Conservation (phyloP, 2,888 invertebrate genomes). For the Hartigia nigra region DNA sequence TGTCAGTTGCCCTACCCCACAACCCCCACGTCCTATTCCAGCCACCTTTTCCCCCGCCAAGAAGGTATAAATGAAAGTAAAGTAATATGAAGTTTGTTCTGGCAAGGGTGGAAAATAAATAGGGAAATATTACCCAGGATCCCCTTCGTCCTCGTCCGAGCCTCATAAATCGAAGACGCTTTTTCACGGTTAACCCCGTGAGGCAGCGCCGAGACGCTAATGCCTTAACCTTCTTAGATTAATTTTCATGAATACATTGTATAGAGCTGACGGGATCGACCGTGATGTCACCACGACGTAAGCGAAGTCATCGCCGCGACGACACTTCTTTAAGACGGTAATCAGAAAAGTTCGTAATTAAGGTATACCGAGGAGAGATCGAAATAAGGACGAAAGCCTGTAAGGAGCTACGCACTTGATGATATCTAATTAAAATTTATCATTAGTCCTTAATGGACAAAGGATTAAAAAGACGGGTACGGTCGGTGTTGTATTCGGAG, state of each 20-base stretch:
- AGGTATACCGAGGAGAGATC: constrained; percentile 5
- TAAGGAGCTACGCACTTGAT: constrained; percentile 10
- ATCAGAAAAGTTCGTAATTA: constrained; percentile 18
- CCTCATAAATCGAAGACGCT: neutral
- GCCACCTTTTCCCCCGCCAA: neutral
- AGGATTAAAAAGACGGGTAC: neutral
- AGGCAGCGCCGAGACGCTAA: neutral
- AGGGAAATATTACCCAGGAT: neutral
- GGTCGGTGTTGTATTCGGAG: too few relatives aligned
- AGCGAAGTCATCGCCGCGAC: neutral
- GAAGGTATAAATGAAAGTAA: neutral
- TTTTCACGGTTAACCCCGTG: neutral
- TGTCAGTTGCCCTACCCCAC: neutral
- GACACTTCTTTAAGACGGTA: neutral
- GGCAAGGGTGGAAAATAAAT: neutral
- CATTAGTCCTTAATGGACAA: constrained; percentile 6
- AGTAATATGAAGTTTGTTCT: neutral
- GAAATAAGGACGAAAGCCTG: neutral
- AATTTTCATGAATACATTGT: neutral
- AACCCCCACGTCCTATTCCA: too few relatives aligned
- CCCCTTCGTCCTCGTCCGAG: neutral
- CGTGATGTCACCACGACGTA: neutral
- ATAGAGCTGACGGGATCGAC: neutral
- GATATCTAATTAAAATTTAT: constrained; percentile 17
- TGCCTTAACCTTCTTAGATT: neutral